These are phyloP conservation scores for Odontomachus brunneus DNA, from an alignment of 1,140 invertebrate genomes.

Conservation along the genomic window DNA sequence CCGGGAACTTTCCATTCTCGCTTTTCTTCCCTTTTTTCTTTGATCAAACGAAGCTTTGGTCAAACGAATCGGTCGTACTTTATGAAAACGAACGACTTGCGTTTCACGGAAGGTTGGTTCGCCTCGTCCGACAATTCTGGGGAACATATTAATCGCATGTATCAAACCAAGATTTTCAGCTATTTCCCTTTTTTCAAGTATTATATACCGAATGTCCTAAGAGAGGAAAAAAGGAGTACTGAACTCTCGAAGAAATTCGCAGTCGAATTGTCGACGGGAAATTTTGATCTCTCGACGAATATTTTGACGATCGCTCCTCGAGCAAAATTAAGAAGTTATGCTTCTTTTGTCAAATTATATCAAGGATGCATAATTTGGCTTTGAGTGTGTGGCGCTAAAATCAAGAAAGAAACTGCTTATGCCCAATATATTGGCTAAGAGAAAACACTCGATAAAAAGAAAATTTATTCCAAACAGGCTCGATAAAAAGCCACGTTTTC, in stretches of 20 bases:
- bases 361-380: constrained; percentile 14
- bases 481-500: background rate
- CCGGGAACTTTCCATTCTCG: background rate
- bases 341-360: constrained; percentile 10
- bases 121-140: background rate
- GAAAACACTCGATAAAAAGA: constrained; percentile 7
- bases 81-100: background rate
- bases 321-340: constrained; percentile 19
- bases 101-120: background rate
- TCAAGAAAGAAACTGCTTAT: background rate
- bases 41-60: too few relatives aligned
- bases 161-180: constrained; percentile 19
- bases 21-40: too few relatives aligned
- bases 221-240: background rate
- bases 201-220: constrained; percentile 54
- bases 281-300: background rate
- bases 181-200: constrained; percentile 31
- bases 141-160: constrained; percentile 31
- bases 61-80: too few relatives aligned
- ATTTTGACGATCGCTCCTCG: background rate
- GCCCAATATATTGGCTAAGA: background rate
- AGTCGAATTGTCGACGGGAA: background rate
- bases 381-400: constrained; percentile 7
- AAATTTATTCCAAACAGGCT: background rate
- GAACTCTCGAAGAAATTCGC: background rate